Percentiles rank a stretch among this genome's conserved stretches.
phyloP scores from a whole-genome alignment of 1,140 invertebrate species.

The Bombus haemorrhoidalis region DNA sequence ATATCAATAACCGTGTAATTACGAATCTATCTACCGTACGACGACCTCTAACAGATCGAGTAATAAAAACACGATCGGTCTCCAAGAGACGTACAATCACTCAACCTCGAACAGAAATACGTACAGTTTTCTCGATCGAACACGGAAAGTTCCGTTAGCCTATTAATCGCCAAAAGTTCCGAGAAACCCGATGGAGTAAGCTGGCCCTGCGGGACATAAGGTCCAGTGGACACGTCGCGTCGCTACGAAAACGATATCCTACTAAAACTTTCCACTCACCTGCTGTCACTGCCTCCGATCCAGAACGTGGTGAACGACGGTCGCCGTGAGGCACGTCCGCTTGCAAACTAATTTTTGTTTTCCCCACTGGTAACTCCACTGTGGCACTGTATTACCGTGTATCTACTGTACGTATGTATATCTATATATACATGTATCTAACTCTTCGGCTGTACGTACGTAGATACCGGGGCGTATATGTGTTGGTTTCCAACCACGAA shows the following conservation, averaged over 20 bases:
- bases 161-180: constrained; percentile 14
- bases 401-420: neutral
- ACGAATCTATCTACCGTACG: neutral
- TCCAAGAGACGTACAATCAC: neutral
- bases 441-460: constrained; percentile 17
- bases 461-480: constrained; percentile 11
- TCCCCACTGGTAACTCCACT: constrained; percentile 66
- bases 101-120: neutral
- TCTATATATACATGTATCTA: neutral
- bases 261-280: constrained; percentile 53
- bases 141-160: neutral
- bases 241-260: constrained; percentile 34
- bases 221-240: neutral
- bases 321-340: constrained; percentile 58
- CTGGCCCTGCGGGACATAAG: constrained; percentile 12
- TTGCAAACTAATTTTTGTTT: constrained; percentile 62
- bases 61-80: neutral
- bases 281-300: constrained; percentile 41
- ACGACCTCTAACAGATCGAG: neutral
- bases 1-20: neutral
- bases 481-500: neutral
- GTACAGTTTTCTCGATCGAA: neutral
- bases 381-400: constrained; percentile 60
- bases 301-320: constrained; percentile 44
- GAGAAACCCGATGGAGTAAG: neutral